These are phyloP conservation scores for Eidolon helvum DNA, from an alignment of 2,113 vertebrate genomes.

Conservation along the genomic window DNA sequence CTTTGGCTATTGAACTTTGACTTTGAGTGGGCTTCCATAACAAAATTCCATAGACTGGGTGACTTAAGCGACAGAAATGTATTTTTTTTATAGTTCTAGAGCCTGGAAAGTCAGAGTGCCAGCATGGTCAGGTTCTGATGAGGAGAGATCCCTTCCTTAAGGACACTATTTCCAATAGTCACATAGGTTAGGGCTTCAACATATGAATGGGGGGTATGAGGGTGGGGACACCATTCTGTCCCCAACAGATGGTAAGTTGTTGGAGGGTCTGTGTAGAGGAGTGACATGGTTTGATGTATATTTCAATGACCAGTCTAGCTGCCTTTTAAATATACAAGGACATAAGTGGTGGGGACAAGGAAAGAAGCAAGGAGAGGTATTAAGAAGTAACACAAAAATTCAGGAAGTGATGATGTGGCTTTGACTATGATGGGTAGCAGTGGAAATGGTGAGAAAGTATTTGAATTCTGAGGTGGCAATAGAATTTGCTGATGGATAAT, in stretches of 20 bases:
- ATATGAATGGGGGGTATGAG: not conserved
- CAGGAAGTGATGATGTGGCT: not conserved
- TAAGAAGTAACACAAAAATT: not conserved
- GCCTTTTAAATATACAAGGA: not conserved
- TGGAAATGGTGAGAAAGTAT: not conserved
- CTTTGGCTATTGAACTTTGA: not conserved
- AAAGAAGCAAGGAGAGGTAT: not conserved
- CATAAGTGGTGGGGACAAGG: not conserved
- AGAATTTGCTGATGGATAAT: not conserved
- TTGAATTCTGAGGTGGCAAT: not conserved
- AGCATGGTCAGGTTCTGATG: not conserved
- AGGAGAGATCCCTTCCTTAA: not conserved
- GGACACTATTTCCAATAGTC: not conserved
- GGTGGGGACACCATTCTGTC: not conserved
- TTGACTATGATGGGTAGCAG: not conserved
- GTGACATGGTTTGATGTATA: not conserved
- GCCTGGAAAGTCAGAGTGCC: not conserved
- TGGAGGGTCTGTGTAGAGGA: not conserved
- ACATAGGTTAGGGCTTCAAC: not conserved
- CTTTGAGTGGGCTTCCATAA: not conserved
- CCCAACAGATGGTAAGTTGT: not conserved
- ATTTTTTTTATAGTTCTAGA: not conserved
- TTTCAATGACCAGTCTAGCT: not conserved
- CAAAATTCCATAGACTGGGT: not conserved
- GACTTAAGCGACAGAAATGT: not conserved